Base-by-base conservation (phyloP, 2,888 invertebrate species). In the Masnerella sp. region DNA sequence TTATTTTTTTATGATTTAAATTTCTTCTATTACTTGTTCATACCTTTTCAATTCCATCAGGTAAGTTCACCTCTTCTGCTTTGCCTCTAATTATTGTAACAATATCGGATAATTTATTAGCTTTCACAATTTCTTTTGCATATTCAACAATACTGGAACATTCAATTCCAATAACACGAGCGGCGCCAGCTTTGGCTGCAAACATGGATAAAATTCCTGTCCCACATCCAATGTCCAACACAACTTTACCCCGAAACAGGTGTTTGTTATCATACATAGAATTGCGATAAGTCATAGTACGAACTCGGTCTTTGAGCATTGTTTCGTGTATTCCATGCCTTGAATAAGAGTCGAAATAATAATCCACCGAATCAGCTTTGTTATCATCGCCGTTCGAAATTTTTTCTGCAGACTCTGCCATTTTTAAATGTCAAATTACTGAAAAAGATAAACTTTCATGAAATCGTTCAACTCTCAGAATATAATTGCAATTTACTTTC, bases 271-370 rank as follows among this genome's bases (percentile, higher is more conserved):
- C 98, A 86, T 97, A 97, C 95, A 99, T 99, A 5, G 99, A 97
- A 87, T 99, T 99, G 56, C 98, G 93, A 88, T 99, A 99, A 0
- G 99, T 99, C 73, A 97, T 91, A n/a, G 99, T 99, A 58, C 99
- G 92, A 18, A 99, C 98, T 91, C 99, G 99, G 88, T 99, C 99
- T 89, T 99, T 99, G 74, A 99, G 89, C 99, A 99, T 99, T 89
- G 99, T 99, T 90, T 99, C 99, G 87, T 99, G 99, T 82, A 99
- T 99, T 40, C 99, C 99, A 88, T 99, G 99, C 89, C 99, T 99
- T 45, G 99, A 99, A 87, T 99, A 99, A 0, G 99, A 99, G 88
- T 99, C 99, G 88, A 99, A 99, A 88, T 99, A 99, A 88, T 99
- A 99, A 88, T 99, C 99, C 1, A 36, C 42, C 5, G 20, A 11